Evolutionary conservation across 37 sponge, comb jelly and placozoan species (phyloP).

Genomic region (Tethya wilhelma): DNA sequence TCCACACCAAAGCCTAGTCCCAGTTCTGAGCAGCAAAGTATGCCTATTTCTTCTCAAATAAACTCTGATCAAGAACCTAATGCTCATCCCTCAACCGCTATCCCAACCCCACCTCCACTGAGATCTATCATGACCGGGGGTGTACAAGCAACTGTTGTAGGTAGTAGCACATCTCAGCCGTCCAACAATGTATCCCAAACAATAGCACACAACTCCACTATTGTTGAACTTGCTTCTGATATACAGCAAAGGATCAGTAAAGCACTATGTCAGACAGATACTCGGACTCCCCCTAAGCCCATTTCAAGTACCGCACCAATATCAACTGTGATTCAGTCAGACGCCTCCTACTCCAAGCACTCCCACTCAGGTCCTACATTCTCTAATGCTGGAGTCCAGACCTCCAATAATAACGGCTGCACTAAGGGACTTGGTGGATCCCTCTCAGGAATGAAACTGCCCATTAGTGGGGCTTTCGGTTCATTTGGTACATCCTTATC

Average conservation of each 20-base stretch:
- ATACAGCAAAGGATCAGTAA: conserved; percentile 28
- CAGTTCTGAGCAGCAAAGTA: too few relatives aligned
- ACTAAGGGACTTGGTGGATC: neutral
- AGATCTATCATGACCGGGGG: too few relatives aligned
- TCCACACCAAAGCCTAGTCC: too few relatives aligned
- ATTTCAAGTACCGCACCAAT: neutral
- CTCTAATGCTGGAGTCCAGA: neutral
- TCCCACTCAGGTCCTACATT: neutral
- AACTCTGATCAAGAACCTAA: too few relatives aligned
- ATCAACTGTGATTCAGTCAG: neutral
- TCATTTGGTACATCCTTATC: too few relatives aligned
- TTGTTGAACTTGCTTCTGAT: conserved; percentile 9
- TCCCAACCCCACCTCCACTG: neutral
- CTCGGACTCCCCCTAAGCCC: neutral
- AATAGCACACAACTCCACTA: conserved; percentile 1
- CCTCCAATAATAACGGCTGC: neutral
- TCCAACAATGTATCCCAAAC: too few relatives aligned
- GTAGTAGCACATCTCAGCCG: too few relatives aligned
- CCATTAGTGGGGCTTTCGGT: too few relatives aligned
- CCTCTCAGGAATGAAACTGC: neutral
- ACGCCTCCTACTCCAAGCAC: neutral
- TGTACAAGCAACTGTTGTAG: too few relatives aligned
- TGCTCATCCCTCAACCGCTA: neutral
- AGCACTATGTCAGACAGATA: neutral
- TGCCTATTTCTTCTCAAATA: too few relatives aligned